A percentile compares a stretch with the other conserved stretches of the same genome.
Conservation (phyloP, 2,113 vertebrate species). For the Malaclemys terrapin region DNA sequence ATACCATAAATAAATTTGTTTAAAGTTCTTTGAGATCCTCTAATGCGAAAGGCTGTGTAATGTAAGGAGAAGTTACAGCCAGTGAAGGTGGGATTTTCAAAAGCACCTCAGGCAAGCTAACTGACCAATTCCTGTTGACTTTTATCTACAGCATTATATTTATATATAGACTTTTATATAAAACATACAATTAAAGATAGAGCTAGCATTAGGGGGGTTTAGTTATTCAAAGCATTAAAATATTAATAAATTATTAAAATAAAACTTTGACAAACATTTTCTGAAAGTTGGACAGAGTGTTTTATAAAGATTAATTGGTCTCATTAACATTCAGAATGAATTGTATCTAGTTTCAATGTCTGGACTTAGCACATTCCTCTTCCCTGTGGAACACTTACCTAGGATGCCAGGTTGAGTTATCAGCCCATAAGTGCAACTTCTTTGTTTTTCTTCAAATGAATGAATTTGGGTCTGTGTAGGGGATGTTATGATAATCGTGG, state of each 20-base stretch:
- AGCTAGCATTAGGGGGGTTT: not conserved
- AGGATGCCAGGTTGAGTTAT: not conserved
- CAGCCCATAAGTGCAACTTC: not conserved
- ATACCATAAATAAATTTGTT: not conserved
- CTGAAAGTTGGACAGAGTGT: not conserved
- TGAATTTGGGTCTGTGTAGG: fast-evolving
- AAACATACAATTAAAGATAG: constrained; percentile 13
- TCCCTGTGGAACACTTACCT: not conserved
- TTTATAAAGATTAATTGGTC: constrained; percentile 24
- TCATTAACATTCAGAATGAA: constrained; percentile 28
- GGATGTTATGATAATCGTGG: not conserved
- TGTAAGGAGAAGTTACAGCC: not conserved
- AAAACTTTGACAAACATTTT: constrained; percentile 44
- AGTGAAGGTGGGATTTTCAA: not conserved
- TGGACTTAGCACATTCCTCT: constrained; percentile 19
- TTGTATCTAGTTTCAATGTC: not conserved
- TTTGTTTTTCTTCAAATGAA: not conserved
- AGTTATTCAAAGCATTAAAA: constrained; percentile 49
- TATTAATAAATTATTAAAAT: constrained; percentile 62
- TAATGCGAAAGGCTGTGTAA: not conserved
- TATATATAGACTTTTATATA: not conserved
- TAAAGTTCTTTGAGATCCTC: not conserved
- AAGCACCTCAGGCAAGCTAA: not conserved
- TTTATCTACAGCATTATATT: not conserved
- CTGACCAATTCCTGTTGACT: not conserved